Base-by-base conservation (phyloP, 2,113 vertebrate genomes). In the Illadopsis cleaveri region DNA sequence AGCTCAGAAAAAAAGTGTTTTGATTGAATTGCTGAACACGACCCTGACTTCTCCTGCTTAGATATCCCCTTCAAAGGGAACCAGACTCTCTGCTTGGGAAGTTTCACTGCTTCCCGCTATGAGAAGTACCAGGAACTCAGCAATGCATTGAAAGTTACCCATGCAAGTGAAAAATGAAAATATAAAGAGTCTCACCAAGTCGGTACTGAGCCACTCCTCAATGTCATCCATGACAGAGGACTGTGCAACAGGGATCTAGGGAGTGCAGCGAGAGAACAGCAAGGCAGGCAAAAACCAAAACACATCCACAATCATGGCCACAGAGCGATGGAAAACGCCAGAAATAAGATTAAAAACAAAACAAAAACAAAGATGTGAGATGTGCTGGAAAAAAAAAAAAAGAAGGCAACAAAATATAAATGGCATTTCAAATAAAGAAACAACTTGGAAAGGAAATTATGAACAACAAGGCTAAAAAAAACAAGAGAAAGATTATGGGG, bases 181-280 rank as follows among this genome's bases (percentile, higher is more conserved):
- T 83, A 96, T 91, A 98, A 97, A 96, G 98, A 98, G 97, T 99
- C 99, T 99, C 99, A 99, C 99, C 99, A 99, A 98, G 97, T 99
- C 99, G 82, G 99, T 99, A 98, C 99, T 98, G 97, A 99, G 99
- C 99, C 99, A 99, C 97, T 99, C 98, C 99, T 99, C 99, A 99
- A 99, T 99, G 99, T 99, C 99, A 99, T 99, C 99, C 99, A 99
- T 99, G 98, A 99, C 99, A 98, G 99, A 99, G 98, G 99, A 98
- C 98, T 99, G 99, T 91, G 98, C 97, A 97, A 98, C 98, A 65
- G 98, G 99, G 96, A 98, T 98, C 99, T 99, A 98, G 82, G 98
- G 96, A 97, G 97, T 97, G 98, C 98, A 96, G 97, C 96, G 95
- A 98, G 94, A 98, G 94, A 98, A 98, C 98, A 97, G 97, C 84